Percentiles rank a stretch among this genome's conserved stretches.
These are phyloP conservation scores for Hemicrepidius hirtus DNA, from an alignment of 2,888 invertebrate genomes.

Conservation along the genomic window DNA sequence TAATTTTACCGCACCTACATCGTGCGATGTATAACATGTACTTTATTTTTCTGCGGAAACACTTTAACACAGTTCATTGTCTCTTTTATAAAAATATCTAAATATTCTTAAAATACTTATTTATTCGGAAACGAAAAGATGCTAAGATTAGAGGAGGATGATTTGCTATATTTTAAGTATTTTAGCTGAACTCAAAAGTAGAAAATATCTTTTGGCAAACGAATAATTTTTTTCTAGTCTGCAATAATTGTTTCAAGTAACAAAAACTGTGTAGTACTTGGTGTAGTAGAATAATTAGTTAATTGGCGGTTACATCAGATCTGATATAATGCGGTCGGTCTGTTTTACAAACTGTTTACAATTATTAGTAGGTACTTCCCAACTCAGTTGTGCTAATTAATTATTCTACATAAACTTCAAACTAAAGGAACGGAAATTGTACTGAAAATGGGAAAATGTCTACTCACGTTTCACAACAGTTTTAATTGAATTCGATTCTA, in stretches of 20 bases:
- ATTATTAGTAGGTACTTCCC: too few species aligned
- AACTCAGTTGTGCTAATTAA: too few species aligned
- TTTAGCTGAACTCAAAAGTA: not conserved
- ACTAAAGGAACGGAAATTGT: too few species aligned
- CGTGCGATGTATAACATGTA: conserved; percentile 18
- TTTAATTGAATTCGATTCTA: not conserved
- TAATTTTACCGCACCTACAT: conserved; percentile 43
- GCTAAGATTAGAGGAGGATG: conserved; percentile 21
- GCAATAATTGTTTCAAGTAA: not conserved
- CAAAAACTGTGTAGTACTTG: too few species aligned
- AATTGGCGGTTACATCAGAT: not conserved
- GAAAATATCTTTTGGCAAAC: conserved; percentile 1
- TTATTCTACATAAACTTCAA: too few species aligned
- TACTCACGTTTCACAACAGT: not conserved
- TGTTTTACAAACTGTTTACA: too few species aligned
- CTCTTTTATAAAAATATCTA: conserved; percentile 24
- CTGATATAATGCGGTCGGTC: too few species aligned
- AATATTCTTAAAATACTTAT: conserved; percentile 2
- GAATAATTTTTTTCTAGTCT: not conserved
- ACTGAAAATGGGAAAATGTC: too few species aligned
- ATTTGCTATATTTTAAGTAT: conserved; percentile 13
- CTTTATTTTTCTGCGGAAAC: conserved; percentile 23
- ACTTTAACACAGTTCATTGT: conserved; percentile 26
- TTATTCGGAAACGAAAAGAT: conserved; percentile 7
- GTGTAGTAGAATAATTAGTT: conserved; percentile 2